phyloP scores from a whole-genome alignment of 2,888 invertebrate species.

The Polydrusus pterygomalis region DNA sequence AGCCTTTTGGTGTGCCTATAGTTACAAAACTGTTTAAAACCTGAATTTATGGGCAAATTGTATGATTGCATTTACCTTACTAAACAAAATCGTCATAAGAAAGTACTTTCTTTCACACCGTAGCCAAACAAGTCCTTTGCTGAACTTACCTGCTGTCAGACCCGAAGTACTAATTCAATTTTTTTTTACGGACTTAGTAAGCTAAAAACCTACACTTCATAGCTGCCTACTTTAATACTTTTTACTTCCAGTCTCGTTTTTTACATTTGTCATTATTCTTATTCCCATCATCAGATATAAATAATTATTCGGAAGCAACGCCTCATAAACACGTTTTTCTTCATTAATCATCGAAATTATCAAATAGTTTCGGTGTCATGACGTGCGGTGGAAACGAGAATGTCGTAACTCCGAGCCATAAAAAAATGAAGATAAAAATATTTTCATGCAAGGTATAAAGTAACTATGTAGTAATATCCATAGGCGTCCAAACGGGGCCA shows the following conservation, averaged over 20 bases:
- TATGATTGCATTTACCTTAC: no score
- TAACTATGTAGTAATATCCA: slow-evolving; percentile 1
- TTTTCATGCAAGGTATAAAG: not conserved
- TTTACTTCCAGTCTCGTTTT: not conserved
- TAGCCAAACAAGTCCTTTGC: no score
- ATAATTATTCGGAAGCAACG: slow-evolving; percentile 8
- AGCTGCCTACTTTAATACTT: not conserved
- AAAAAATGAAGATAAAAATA: slow-evolving; percentile 11
- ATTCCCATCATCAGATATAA: not conserved
- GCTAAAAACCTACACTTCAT: no score
- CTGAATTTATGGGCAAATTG: no score
- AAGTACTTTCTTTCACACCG: no score
- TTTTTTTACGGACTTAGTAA: no score
- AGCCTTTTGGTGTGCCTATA: no score
- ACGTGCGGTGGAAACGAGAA: slow-evolving; percentile 8
- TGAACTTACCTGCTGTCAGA: no score
- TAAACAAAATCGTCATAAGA: no score
- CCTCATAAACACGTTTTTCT: slow-evolving; percentile 1
- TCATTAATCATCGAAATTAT: slow-evolving; percentile 24
- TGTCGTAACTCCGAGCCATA: slow-evolving; percentile 1
- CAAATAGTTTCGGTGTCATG: not conserved
- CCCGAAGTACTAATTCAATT: no score
- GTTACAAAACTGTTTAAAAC: no score
- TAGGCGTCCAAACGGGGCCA: no score
- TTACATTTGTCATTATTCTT: not conserved